These are phyloP conservation scores for Agapornis roseicollis DNA, from an alignment of 2,113 vertebrate genomes.

Conservation along the genomic window DNA sequence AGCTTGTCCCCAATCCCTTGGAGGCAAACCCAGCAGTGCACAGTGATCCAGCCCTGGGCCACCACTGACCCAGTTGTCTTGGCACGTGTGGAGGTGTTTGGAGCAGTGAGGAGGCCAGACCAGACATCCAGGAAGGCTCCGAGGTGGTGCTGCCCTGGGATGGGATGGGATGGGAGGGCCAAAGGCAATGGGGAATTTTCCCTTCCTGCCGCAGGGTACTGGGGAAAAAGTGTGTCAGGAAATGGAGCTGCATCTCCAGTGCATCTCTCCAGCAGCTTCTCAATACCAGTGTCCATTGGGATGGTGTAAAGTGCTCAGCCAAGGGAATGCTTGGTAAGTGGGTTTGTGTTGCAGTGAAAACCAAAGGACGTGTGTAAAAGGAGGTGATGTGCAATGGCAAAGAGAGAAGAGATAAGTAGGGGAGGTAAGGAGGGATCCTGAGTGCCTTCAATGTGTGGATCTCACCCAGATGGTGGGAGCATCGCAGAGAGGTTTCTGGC, in stretches of 20 bases:
- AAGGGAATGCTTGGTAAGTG: background rate
- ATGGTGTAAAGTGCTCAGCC: background rate
- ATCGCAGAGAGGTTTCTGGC: background rate
- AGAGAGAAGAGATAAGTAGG: background rate
- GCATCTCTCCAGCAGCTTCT: background rate
- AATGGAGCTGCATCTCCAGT: background rate
- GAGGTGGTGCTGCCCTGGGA: background rate
- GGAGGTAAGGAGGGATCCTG: background rate
- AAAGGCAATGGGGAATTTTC: background rate
- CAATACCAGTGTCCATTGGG: background rate
- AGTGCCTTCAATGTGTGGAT: background rate
- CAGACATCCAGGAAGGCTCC: background rate
- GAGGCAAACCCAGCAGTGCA: background rate
- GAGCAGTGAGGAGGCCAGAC: background rate
- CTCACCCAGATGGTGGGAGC: background rate
- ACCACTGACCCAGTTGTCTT: background rate
- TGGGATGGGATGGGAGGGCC: background rate
- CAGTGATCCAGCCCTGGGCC: background rate
- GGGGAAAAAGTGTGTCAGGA: background rate
- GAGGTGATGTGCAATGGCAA: background rate
- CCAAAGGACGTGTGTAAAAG: background rate
- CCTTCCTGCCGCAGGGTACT: background rate
- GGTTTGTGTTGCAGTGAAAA: background rate
- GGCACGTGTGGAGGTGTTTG: background rate
- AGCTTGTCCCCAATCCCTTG: accelerated